Evolutionary conservation across 2,888 invertebrate genomes (phyloP).

Genomic region (Dione juno): DNA sequence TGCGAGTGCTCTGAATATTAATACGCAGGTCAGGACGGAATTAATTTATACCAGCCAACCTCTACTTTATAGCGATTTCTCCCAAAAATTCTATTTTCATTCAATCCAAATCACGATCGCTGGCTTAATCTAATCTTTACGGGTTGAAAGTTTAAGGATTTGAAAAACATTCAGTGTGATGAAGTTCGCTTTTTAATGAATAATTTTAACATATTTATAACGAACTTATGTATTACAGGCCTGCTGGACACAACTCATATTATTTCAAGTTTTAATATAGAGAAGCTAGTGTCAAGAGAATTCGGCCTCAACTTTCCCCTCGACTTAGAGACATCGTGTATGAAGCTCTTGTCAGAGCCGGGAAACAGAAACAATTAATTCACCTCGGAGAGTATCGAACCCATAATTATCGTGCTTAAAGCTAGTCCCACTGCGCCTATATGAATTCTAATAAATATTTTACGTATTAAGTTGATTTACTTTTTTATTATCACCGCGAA

Average conservation of each 20-base stretch:
- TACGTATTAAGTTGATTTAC: no score
- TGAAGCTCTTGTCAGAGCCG: no score
- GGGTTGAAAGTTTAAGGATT: constrained; percentile 19
- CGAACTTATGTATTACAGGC: background rate
- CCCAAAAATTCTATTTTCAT: constrained; percentile 37
- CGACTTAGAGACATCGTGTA: no score
- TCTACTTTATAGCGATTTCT: constrained; percentile 43
- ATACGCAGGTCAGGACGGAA: constrained; percentile 74
- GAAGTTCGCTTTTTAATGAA: constrained; percentile 2
- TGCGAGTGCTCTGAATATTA: constrained; percentile 80
- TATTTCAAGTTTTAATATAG: no score
- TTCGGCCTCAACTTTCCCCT: no score
- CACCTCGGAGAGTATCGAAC: no score
- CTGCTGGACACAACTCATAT: background rate
- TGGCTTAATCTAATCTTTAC: constrained; percentile 29
- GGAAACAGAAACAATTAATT: no score
- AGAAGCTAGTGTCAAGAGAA: no score
- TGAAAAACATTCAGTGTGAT: constrained; percentile 5
- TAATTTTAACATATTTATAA: background rate
- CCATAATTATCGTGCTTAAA: no score
- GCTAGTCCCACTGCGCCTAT: no score
- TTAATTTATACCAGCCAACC: constrained; percentile 73
- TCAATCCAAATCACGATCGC: constrained; percentile 36
- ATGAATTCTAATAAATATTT: no score
- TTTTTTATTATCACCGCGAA: no score